Percentiles rank a stretch among this genome's conserved stretches.
Evolutionary conservation across 2,113 vertebrate genomes (phyloP).

Genomic region (Ameiurus melas): DNA sequence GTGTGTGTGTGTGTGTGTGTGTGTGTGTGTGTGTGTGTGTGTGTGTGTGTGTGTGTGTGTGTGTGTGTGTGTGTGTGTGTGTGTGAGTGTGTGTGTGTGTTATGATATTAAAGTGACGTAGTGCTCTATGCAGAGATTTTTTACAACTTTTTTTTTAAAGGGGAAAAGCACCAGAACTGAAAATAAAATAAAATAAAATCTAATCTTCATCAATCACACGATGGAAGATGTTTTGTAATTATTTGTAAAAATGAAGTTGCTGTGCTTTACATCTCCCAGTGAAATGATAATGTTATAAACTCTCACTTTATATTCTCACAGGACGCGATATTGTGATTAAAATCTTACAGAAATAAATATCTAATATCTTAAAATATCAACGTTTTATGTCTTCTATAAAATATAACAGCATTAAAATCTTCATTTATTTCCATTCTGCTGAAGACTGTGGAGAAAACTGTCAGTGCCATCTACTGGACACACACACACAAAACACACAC

Average conservation of each 20-base stretch:
- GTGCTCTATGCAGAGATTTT: neutral
- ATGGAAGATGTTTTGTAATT: too few relatives aligned
- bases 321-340: neutral
- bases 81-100: neutral
- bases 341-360: neutral
- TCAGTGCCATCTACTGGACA: constrained; percentile 44
- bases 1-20: neutral
- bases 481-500: neutral
- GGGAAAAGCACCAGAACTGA: neutral
- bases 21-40: neutral
- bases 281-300: neutral
- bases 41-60: neutral
- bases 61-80: neutral
- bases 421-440: neutral
- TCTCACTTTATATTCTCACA: neutral
- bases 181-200: neutral
- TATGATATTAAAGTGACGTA: neutral
- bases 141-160: neutral
- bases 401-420: neutral
- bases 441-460: neutral
- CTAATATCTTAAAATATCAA: neutral
- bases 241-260: neutral
- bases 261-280: neutral
- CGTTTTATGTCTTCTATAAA: neutral
- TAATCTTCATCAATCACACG: too few relatives aligned